Evolutionary conservation across 2,797 vertebrate species (phyloP), one percentile per base, ranked within the genome.

Genomic region (Taenioides sp.): DNA sequence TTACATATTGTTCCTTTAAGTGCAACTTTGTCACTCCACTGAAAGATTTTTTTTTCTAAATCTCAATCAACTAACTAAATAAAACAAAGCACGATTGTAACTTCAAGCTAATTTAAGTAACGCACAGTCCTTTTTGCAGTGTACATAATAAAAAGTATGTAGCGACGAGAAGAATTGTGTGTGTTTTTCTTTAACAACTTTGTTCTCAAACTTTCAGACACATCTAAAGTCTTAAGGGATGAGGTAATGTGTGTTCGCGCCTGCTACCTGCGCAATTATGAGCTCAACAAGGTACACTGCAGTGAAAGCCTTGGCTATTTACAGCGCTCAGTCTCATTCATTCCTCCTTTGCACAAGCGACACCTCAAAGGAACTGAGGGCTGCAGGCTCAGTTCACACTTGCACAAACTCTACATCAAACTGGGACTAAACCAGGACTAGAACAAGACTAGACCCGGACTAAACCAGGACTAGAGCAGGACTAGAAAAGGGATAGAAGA

Each of bases 251-350:
- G 78, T 63, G 63, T 65, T 75, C 43, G 31, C 65, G 58, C 52
- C 60, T 6, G 69, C 84, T 87, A 90, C 88, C 89, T 88, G 86
- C 75, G 84, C 84, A 84, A 88, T 89, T 87, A 87, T 82, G 84
- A 85, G 86, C 83, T 90, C 81, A 83, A 86, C 79, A 78, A 77
- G 84, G 84, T 83, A 84, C 47, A 83, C 81, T 84, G 84, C 81
- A 80, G 87, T 82, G 83, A 89, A 88, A 87, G 85, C 83, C 72
- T 80, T 67, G 86, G 88, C 80, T 72, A 80, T 84, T 87, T 88
- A 78, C 82, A 85, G 79, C 31, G 27, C 31, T 62, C 60, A 37
- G 17, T 69, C 72, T 31, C 63, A 80, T 71, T 0, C 47, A 1
- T 73, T 64, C 57, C 72, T 76, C 72, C 63, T 70, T 63, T 80